Conservation (phyloP, 2,888 invertebrate genomes). For the Artemia sp. region DNA sequence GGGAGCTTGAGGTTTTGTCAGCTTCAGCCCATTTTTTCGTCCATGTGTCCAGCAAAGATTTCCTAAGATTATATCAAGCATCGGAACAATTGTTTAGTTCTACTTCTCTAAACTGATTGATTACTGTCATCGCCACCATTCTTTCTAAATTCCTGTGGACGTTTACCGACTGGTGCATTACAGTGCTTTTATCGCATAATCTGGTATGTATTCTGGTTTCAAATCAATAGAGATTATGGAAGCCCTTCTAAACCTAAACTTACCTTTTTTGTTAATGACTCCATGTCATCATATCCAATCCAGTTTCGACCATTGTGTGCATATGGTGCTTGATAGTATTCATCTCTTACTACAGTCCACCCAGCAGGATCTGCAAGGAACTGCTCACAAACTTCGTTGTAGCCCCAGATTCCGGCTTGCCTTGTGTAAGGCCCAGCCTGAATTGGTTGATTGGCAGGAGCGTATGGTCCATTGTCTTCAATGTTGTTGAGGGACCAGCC, state of each 20-base stretch:
- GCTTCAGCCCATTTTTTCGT: no score
- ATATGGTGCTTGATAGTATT: constrained; percentile 43
- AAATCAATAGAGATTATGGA: neutral
- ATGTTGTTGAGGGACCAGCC: constrained; percentile 42
- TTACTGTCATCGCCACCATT: no score
- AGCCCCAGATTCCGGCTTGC: constrained; percentile 47
- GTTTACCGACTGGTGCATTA: no score
- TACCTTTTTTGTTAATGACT: constrained; percentile 40
- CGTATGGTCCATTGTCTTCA: constrained; percentile 37
- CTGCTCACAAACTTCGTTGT: constrained; percentile 43
- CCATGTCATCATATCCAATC: constrained; percentile 50
- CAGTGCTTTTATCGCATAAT: no score
- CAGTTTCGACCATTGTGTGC: constrained; percentile 38
- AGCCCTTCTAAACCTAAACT: constrained; percentile 5
- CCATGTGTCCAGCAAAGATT: no score
- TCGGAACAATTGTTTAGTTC: neutral
- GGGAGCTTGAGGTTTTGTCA: no score
- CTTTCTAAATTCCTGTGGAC: no score
- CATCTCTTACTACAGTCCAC: constrained; percentile 42
- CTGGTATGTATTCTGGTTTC: neutral
- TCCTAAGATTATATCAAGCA: no score
- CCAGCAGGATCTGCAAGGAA: constrained; percentile 23
- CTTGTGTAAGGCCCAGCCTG: constrained; percentile 45
- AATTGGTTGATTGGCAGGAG: constrained; percentile 41
- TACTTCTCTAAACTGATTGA: no score